Evolutionary conservation across 2,797 vertebrate genomes (phyloP), one percentile per base, ranked within the genome.

Genomic region (Cuniculus paca): DNA sequence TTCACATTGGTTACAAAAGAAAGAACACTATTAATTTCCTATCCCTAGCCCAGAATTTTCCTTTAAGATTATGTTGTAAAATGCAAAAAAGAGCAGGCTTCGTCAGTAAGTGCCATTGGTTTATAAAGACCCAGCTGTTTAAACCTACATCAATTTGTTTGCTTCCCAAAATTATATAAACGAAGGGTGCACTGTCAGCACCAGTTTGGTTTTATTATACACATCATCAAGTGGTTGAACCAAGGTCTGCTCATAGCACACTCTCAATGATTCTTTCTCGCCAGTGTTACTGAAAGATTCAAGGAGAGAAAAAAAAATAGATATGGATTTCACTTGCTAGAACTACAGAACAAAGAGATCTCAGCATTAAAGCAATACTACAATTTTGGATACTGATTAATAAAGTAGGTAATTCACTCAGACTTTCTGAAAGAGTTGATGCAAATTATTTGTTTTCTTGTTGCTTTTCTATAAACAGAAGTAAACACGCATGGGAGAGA

Each of bases 401-500:
- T 50, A 61, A 93, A 54, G 68, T 56, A 60, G 5, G 0, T 58
- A 79, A 65, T 48, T 65, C 78, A 36, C 16, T 39, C 12, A 65
- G 75, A 42, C 20, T n/a, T n/a, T 19, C 28, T 84, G 56, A 81
- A 77, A 82, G 31, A 91, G 88, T 39, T 72, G n/a, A 84, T 16
- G 0, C 12, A 6, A 39, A 11, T 68, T 68, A 10, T 86, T 92
- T 96, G 17, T 83, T 92, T 91, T 77, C 61, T 94, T 87, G 42
- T 14, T 94, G 78, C 11, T 88, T 70, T 70, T 70, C 68, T 39
- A 9, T 39, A 36, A 39, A 70, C 39, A 96, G 82, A 42, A 68
- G 48, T 22, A 85, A 75, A 72, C n/a, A 70, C 86, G 81, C 70
- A 97, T 96, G 95, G 91, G 77, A 93, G 92, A 95, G 42, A 65